phyloP scores from a whole-genome alignment of 2,113 vertebrate species.

The Anguilla rostrata region DNA sequence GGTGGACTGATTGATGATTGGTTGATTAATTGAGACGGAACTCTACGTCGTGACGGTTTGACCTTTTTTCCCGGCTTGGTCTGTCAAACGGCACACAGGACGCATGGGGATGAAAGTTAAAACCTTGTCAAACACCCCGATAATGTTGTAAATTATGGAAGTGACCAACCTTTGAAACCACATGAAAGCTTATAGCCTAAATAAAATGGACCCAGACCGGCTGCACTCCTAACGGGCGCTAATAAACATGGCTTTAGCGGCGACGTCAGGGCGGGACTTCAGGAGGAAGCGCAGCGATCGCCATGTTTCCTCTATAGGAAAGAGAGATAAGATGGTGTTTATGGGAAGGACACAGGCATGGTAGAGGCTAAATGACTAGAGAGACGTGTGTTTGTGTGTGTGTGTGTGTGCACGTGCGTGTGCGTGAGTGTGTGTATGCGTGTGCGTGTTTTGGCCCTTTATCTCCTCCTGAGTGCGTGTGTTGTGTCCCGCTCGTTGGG shows the following conservation, averaged over 20 bases:
- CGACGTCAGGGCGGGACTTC: background rate
- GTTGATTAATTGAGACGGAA: background rate
- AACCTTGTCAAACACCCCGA: too few species aligned
- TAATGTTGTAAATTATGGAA: too few species aligned
- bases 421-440: too few species aligned
- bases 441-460: too few species aligned
- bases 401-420: background rate
- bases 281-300: background rate
- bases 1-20: background rate
- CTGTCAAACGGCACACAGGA: too few species aligned
- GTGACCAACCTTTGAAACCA: too few species aligned
- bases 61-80: too few species aligned
- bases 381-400: background rate
- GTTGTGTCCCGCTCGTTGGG: too few species aligned
- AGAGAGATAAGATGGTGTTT: background rate
- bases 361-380: background rate
- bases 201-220: background rate
- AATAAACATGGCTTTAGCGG: background rate
- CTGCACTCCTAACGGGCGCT: background rate
- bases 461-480: too few species aligned
- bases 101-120: too few species aligned
- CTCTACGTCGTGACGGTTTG: background rate
- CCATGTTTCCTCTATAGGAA: background rate
- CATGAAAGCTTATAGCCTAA: too few species aligned
- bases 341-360: background rate